Conservation (phyloP, 2,888 invertebrate genomes). For the Rotaria sp. region DNA sequence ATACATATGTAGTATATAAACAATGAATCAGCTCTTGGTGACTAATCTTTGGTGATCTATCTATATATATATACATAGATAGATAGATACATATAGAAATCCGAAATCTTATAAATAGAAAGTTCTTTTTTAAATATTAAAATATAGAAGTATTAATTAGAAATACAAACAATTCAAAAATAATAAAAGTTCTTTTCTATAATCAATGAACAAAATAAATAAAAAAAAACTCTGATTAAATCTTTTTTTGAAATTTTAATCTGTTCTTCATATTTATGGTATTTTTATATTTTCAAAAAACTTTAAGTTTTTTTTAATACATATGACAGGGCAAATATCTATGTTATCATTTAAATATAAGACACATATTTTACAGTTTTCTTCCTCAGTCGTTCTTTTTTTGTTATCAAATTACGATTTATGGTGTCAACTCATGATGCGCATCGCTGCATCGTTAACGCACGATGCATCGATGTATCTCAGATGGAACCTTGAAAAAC, state of each 20-base stretch:
- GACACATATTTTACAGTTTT: not conserved
- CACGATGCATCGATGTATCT: not conserved
- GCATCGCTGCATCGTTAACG: not conserved
- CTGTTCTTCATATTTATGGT: not conserved
- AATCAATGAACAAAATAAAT: too few species aligned
- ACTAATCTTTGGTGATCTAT: too few species aligned
- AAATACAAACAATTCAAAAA: too few species aligned
- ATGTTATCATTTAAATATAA: not conserved
- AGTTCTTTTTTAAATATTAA: too few species aligned
- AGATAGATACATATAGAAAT: too few species aligned
- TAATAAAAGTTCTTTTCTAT: too few species aligned
- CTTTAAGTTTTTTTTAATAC: not conserved
- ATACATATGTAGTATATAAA: too few species aligned
- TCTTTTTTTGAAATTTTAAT: not conserved
- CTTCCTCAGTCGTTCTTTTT: not conserved
- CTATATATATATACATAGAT: too few species aligned
- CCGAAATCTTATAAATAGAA: too few species aligned
- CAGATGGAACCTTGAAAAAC: not conserved
- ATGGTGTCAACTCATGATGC: not conserved
- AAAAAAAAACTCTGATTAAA: not conserved
- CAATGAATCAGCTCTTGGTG: too few species aligned
- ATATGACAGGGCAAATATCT: not conserved
- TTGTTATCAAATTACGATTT: not conserved
- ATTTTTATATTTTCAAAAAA: not conserved
- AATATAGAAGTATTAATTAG: too few species aligned